Evolutionary conservation across 2,797 vertebrate genomes (phyloP).

Genomic region (Syngnathus acus): DNA sequence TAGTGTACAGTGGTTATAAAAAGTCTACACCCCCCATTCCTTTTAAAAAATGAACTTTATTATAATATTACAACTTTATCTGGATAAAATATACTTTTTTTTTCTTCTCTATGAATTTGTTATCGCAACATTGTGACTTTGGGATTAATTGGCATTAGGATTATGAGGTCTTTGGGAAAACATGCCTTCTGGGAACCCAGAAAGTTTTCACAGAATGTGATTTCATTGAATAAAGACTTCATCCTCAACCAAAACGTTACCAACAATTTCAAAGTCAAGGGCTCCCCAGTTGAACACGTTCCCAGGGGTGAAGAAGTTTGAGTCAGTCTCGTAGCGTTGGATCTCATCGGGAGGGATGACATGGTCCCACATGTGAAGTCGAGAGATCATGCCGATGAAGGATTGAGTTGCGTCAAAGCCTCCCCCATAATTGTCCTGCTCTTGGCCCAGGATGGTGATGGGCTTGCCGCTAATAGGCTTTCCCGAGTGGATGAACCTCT

Average conservation of each 20-base stretch:
- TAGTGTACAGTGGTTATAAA: no score
- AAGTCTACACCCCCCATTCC: no score
- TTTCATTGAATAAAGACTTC: background rate
- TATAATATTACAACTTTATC: no score
- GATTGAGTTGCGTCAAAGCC: conserved; percentile 34
- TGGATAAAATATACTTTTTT: no score
- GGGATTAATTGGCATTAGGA: background rate
- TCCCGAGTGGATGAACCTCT: conserved; percentile 36
- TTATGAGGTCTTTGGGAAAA: no score
- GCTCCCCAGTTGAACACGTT: conserved; percentile 34
- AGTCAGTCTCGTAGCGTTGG: background rate
- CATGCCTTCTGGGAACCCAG: no score
- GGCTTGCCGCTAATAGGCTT: conserved; percentile 9
- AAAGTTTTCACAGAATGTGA: background rate
- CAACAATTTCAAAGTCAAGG: conserved; percentile 18
- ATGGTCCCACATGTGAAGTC: conserved; percentile 36
- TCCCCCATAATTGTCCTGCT: conserved; percentile 24
- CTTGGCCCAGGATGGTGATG: conserved; percentile 37
- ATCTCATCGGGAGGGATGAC: conserved; percentile 32
- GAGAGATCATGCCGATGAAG: conserved; percentile 44
- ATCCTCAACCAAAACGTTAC: conserved; percentile 22
- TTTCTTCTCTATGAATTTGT: no score
- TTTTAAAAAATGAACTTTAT: no score
- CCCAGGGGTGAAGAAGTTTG: conserved; percentile 15
- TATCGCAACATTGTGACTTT: no score